phyloP scores from a whole-genome alignment of 2,888 invertebrate species.

The Volucella inanis region DNA sequence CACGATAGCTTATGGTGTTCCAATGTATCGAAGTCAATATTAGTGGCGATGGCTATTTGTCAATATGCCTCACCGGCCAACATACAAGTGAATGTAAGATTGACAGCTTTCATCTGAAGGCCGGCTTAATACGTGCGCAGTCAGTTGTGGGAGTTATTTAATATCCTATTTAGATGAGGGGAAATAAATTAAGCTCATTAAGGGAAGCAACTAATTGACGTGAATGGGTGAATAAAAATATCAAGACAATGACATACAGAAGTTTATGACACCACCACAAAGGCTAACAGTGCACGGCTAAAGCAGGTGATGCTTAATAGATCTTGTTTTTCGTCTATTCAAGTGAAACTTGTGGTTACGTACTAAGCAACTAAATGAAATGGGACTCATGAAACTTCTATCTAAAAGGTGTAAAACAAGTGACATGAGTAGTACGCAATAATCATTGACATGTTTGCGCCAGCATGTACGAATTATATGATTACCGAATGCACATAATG shows the following conservation, averaged over 20 bases:
- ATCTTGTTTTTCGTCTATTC: not conserved
- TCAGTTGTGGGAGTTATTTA: slow-evolving; percentile 33
- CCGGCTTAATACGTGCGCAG: slow-evolving; percentile 34
- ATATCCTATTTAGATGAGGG: slow-evolving; percentile 38
- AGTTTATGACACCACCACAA: not conserved
- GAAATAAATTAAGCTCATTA: slow-evolving; percentile 41
- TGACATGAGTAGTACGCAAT: too few species aligned
- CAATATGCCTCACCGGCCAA: not conserved
- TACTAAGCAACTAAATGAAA: too few species aligned
- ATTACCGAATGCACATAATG: too few species aligned
- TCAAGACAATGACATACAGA: not conserved
- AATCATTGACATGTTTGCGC: too few species aligned
- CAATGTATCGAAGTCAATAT: not conserved
- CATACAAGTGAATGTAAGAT: slow-evolving; percentile 46
- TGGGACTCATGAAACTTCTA: too few species aligned
- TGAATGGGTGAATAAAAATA: slow-evolving; percentile 8
- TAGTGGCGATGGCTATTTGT: slow-evolving; percentile 17
- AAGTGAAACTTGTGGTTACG: too few species aligned
- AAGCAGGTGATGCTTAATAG: not conserved
- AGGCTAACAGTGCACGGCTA: not conserved
- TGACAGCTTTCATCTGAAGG: slow-evolving; percentile 41
- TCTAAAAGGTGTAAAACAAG: too few species aligned
- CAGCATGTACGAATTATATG: too few species aligned
- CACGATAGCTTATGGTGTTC: not conserved
- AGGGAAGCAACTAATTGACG: not conserved